Base-by-base conservation (phyloP, 1,140 invertebrate genomes). In the Pachypeltis micranthus region DNA sequence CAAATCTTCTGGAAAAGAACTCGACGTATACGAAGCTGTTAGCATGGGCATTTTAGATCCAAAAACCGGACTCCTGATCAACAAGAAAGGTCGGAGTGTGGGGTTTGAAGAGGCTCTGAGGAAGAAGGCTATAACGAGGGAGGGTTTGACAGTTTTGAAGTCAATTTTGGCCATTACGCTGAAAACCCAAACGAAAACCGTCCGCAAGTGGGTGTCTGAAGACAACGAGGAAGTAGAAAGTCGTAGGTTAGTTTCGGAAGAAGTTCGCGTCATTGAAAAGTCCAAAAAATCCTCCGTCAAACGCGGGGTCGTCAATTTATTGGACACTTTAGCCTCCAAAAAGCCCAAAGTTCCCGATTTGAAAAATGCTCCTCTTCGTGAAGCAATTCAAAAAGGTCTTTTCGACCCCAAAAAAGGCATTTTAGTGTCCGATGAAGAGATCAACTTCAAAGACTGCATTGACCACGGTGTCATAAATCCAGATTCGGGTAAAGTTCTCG, bases 371-470 rank as follows among this genome's bases (percentile, higher is more conserved):
- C 78, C 79, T 56, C 74, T 93, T 0, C 75, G 79, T 58, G 85
- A 91, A 70, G 88, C 87, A 10, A 90, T 93, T 58, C 77, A 85
- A 28, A 80, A 84, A 71, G 81, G 81, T 44, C 73, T 93, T 1
- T 90, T 93, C 67, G 86, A 96, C 76, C 82, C 89, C 0, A 77
- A 82, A 1, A 86, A 83, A 3, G 91, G 92, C 1, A 76, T 91
- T 1, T 93, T 96, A 70, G 90, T 91, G 34, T 91, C 90, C 1
- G 89, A 93, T 72, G 80, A 88, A 69, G 75, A 90, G 27, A 82
- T 94, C 2, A 87, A 89, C 63, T 86, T 98, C 67, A 82, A 91
- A 74, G 90, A 95, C 74, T 93, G 92, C 68, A 76, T 96, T 28
- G 84, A 85, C 68, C 77, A 91, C 55, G 84, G 88, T 70, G 86